phyloP scores from a whole-genome alignment of 2,888 invertebrate genomes.

The Drosophila infuscata region DNA sequence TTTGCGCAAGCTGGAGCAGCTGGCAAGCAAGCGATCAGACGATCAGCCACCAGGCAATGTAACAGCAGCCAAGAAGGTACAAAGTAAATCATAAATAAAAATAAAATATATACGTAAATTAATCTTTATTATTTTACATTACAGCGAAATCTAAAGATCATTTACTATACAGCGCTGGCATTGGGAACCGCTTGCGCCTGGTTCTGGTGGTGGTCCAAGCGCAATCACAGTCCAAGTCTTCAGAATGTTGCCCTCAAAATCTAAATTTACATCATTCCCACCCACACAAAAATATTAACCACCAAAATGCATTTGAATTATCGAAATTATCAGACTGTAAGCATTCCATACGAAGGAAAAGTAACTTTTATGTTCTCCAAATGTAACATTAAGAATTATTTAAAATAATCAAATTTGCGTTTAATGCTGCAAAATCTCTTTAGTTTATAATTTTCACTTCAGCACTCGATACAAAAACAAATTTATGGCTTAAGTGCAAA shows the following conservation, averaged over 20 bases:
- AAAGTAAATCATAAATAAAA: not conserved
- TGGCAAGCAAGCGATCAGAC: constrained; percentile 32
- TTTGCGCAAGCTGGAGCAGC: constrained; percentile 68
- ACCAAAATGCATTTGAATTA: constrained; percentile 30
- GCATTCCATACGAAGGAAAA: constrained; percentile 14
- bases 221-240: constrained; percentile 27
- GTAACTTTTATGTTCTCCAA: not conserved
- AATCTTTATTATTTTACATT: not conserved
- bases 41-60: not conserved
- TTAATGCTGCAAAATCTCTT: not conserved
- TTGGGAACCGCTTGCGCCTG: constrained; percentile 65
- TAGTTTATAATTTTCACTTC: not conserved
- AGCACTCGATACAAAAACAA: not conserved
- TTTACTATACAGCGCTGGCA: constrained; percentile 52
- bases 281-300: not conserved
- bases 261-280: constrained; percentile 8
- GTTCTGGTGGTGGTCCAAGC: constrained; percentile 70
- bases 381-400: not conserved
- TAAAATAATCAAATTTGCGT: not conserved
- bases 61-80: constrained; percentile 34
- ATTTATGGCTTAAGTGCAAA: not conserved
- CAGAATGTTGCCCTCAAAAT: constrained; percentile 54
- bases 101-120: no score
- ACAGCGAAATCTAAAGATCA: constrained; percentile 50
- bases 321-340: constrained; percentile 7